Evolutionary conservation across 2,797 vertebrate genomes (phyloP).

Genomic region (Lemur catta): DNA sequence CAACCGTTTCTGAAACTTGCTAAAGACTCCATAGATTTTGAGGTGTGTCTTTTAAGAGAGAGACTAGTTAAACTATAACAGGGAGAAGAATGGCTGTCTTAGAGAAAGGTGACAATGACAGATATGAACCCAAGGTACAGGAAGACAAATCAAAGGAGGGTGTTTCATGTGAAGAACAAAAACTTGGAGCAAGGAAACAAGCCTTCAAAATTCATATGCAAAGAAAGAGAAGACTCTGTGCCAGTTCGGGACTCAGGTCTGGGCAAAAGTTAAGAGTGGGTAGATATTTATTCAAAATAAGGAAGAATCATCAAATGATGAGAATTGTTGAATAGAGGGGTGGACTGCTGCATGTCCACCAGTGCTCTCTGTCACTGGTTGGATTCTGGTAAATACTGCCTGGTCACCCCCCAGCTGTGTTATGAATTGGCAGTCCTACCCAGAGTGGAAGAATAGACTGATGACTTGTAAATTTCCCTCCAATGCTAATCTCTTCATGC

Average conservation of each 20-base stretch:
- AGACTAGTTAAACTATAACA: neutral
- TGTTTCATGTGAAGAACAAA: neutral
- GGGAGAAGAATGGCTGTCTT: neutral
- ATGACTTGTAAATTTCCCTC: neutral
- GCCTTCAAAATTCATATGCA: neutral
- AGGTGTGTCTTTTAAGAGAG: neutral
- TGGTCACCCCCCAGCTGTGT: neutral
- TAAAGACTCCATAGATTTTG: neutral
- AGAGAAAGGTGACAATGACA: neutral
- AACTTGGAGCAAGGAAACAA: neutral
- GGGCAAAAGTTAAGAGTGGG: neutral
- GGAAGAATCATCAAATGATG: neutral
- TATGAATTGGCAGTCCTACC: neutral
- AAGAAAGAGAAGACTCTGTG: neutral
- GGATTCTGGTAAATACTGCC: neutral
- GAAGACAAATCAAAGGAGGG: neutral
- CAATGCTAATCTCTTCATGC: neutral
- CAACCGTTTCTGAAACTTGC: neutral
- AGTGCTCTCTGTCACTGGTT: neutral
- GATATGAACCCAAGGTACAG: neutral
- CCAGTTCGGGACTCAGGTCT: neutral
- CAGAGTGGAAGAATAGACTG: neutral
- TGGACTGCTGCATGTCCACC: neutral
- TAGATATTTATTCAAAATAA: slow-evolving; percentile 11
- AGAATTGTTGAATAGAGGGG: neutral